Conservation (phyloP, 2,113 vertebrate genomes). For the Cebus imitator region DNA sequence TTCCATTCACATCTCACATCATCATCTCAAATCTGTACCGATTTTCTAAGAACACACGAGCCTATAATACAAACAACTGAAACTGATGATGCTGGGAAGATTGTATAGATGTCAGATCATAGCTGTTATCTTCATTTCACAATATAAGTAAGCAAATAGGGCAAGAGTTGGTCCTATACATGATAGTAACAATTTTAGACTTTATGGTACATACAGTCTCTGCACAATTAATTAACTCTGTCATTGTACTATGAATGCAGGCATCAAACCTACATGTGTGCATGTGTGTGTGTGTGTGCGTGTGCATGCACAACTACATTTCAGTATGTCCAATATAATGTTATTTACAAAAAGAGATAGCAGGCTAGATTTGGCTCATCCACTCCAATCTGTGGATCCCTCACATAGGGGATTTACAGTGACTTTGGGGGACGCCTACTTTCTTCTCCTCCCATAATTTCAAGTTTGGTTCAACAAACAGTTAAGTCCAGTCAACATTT, state of each 20-base stretch:
- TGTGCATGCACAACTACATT: neutral
- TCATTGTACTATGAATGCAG: neutral
- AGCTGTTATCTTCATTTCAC: neutral
- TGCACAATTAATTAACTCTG: neutral
- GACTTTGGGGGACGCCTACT: neutral
- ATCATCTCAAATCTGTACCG: neutral
- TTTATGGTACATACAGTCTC: neutral
- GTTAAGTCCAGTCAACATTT: neutral
- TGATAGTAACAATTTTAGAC: neutral
- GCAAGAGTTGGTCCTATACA: neutral
- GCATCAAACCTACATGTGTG: neutral
- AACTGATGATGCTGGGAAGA: neutral
- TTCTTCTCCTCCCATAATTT: neutral
- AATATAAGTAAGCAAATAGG: neutral
- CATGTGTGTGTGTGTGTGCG: neutral
- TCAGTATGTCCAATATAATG: neutral
- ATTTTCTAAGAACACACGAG: neutral
- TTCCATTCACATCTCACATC: neutral
- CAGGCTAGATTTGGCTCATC: neutral
- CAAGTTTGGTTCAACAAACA: neutral
- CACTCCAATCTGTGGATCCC: neutral
- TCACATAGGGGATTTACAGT: neutral
- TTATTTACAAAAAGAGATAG: neutral
- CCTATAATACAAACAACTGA: neutral
- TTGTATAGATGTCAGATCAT: neutral